Evolutionary conservation across 2,113 vertebrate genomes (phyloP).

Genomic region (Vulpes ferrilata): DNA sequence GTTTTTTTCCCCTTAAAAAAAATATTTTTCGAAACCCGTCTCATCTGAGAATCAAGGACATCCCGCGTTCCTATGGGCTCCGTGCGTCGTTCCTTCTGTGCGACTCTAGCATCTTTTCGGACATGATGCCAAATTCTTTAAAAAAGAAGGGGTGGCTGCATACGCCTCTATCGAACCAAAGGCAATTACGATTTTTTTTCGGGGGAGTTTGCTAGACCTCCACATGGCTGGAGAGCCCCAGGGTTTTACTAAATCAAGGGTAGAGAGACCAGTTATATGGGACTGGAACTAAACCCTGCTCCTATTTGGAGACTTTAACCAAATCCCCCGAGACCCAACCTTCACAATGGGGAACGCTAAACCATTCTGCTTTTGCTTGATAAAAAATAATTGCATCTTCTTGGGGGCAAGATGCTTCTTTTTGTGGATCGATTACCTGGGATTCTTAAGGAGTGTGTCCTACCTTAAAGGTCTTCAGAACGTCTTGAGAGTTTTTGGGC

Average conservation of each 20-base stretch:
- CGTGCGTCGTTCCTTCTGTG: neutral
- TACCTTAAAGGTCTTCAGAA: slow-evolving; percentile 93
- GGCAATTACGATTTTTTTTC: neutral
- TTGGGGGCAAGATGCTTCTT: neutral
- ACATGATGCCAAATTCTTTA: neutral
- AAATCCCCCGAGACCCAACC: neutral
- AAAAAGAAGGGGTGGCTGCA: neutral
- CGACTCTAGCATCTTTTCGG: neutral
- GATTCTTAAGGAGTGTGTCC: slow-evolving; percentile 37
- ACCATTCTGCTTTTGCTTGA: neutral
- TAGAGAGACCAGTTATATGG: neutral
- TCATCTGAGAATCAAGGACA: neutral
- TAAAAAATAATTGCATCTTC: slow-evolving; percentile 11
- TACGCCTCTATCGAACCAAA: neutral
- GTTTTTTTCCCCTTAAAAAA: slow-evolving; percentile 15
- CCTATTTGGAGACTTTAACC: neutral
- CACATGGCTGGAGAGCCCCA: neutral
- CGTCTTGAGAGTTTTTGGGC: slow-evolving; percentile 87
- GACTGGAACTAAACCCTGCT: neutral
- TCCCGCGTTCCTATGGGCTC: neutral
- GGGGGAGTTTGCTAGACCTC: neutral
- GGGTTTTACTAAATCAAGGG: neutral
- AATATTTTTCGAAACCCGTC: neutral
- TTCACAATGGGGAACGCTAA: neutral
- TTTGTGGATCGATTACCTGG: neutral